Evolutionary conservation across 2,797 vertebrate genomes (phyloP).

Genomic region (Mallotus villosus): DNA sequence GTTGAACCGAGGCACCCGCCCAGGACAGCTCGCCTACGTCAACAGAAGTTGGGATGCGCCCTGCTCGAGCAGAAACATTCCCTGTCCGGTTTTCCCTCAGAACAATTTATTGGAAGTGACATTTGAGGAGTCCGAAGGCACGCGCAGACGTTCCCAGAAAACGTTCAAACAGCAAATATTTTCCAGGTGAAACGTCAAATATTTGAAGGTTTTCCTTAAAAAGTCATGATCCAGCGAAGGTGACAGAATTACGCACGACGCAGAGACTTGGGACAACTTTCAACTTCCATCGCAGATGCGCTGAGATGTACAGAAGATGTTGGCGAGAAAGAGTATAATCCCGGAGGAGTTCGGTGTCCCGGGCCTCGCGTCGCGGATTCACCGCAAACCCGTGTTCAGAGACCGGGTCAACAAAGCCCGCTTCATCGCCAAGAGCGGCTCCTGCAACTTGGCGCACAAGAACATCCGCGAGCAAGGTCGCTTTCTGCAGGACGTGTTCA

Average conservation of each 20-base stretch:
- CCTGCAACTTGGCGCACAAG: conserved; percentile 96
- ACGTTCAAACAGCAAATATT: not conserved
- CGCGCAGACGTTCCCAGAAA: not conserved
- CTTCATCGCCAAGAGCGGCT: conserved; percentile 95
- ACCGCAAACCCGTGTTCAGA: conserved; percentile 90
- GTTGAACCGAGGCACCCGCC: conserved; percentile 24
- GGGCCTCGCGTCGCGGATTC: conserved; percentile 83
- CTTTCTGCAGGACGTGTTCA: conserved; percentile 97
- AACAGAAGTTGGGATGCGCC: conserved; percentile 43
- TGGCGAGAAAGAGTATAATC: conserved; percentile 97
- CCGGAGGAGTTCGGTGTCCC: conserved; percentile 95
- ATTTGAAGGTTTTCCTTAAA: not conserved
- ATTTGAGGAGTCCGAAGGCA: not conserved
- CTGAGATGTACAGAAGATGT: conserved; percentile 75
- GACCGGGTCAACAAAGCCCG: conserved; percentile 91
- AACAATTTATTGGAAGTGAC: conserved; percentile 11
- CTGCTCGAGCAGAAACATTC: conserved; percentile 39
- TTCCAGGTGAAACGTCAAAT: conserved; percentile 28
- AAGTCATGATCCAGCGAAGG: not conserved
- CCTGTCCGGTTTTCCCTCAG: conserved; percentile 3
- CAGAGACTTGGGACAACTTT: not conserved
- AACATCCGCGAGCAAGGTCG: conserved; percentile 97
- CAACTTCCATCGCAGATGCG: not conserved
- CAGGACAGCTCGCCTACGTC: conserved; percentile 58
- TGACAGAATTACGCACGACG: not conserved